Conservation (phyloP, 2,888 invertebrate species). For the Blastobasis adustella region DNA sequence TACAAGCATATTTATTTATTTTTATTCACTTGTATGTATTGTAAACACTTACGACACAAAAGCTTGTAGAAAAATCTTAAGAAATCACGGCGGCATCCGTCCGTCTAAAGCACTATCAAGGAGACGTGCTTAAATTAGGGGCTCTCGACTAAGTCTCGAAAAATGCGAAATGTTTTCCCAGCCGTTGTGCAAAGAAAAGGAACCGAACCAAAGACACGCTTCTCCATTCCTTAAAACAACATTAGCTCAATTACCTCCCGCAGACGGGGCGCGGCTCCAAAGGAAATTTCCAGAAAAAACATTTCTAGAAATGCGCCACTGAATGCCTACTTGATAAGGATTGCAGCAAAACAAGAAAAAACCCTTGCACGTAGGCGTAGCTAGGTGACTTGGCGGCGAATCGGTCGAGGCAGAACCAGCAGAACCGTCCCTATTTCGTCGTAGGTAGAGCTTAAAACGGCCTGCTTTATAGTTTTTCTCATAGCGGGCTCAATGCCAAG, state of each 20-base stretch:
- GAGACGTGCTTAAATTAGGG: too few species aligned
- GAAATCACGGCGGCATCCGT: not conserved
- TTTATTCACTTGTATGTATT: too few species aligned
- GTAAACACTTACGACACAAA: too few species aligned
- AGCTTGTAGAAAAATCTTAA: too few species aligned
- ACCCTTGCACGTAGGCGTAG: constrained; percentile 11
- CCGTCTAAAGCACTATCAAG: too few species aligned
- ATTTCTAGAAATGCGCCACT: constrained; percentile 21
- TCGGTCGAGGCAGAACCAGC: not conserved
- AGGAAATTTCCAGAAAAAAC: constrained; percentile 12
- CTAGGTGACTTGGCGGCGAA: constrained; percentile 13
- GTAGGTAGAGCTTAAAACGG: constrained; percentile 7
- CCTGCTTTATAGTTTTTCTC: constrained; percentile 6
- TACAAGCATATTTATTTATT: too few species aligned
- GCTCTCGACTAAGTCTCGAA: too few species aligned
- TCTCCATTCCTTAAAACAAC: not conserved
- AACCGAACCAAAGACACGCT: too few species aligned
- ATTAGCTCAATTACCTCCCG: not conserved
- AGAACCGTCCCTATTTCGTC: not conserved
- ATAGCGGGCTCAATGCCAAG: constrained; percentile 40
- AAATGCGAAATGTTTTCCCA: too few species aligned
- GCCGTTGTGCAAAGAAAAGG: too few species aligned
- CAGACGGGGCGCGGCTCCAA: not conserved
- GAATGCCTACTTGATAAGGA: constrained; percentile 25
- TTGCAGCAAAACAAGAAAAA: constrained; percentile 25